A percentile compares a stretch with the other conserved stretches of the same genome.
Conservation (phyloP, 2,113 vertebrate genomes). For the Gymnogyps californianus region DNA sequence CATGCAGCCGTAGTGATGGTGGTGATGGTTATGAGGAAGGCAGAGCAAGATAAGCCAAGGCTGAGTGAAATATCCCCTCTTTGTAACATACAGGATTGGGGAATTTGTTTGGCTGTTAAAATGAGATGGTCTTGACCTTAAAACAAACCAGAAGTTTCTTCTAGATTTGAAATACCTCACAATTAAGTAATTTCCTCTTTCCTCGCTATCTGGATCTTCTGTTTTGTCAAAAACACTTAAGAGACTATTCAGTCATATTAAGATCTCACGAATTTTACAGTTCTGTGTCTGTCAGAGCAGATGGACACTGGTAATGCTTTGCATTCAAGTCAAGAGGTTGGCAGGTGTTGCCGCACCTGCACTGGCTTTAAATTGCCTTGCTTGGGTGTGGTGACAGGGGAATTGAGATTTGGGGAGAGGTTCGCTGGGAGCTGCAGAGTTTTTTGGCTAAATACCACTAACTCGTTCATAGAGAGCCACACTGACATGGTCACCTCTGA, state of each 20-base stretch:
- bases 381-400: background rate
- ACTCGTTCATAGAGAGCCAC: background rate
- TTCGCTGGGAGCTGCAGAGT: background rate
- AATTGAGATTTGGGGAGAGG: background rate
- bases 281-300: background rate
- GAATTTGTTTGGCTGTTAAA: background rate
- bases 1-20: background rate
- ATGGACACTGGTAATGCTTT: background rate
- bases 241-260: background rate
- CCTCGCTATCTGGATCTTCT: background rate
- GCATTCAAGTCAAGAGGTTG: background rate
- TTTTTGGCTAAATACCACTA: background rate
- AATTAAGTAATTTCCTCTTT: background rate
- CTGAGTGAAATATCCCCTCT: conserved; percentile 11
- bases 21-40: background rate
- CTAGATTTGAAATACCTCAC: background rate
- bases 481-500: background rate
- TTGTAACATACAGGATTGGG: background rate
- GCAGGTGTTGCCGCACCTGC: background rate
- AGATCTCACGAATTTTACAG: background rate
- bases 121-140: background rate
- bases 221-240: background rate
- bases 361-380: background rate
- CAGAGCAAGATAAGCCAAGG: background rate
- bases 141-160: background rate